Conservation (phyloP, 2,113 vertebrate species). For the Plectropomus leopardus region DNA sequence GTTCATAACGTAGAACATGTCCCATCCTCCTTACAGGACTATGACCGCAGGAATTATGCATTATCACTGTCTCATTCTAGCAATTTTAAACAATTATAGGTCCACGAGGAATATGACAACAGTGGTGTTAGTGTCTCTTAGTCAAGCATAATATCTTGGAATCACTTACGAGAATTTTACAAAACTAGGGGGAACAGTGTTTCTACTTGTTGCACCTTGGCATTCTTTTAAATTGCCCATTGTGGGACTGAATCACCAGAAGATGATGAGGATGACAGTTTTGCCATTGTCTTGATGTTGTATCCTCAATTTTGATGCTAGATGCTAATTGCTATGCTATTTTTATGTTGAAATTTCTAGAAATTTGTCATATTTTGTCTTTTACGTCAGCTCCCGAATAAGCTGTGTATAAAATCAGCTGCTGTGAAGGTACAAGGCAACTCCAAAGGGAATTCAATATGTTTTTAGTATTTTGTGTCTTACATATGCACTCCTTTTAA, state of each 20-base stretch:
- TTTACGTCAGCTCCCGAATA: too few species aligned
- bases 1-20: neutral
- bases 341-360: too few species aligned
- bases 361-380: too few species aligned
- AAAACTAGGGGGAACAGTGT: neutral
- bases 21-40: neutral
- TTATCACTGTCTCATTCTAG: neutral
- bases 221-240: neutral
- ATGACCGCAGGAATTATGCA: neutral
- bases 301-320: neutral
- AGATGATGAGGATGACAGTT: neutral
- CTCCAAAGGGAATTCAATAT: too few species aligned
- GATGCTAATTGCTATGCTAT: too few species aligned
- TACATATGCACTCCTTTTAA: too few species aligned
- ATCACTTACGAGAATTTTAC: neutral
- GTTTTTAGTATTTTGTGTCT: too few species aligned
- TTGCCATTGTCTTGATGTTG: neutral
- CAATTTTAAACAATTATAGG: neutral
- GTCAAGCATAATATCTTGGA: neutral
- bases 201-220: neutral
- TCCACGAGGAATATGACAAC: neutral
- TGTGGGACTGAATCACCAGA: neutral
- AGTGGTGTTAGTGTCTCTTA: neutral
- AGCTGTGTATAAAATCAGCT: too few species aligned
- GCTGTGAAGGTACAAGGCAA: too few species aligned